Evolutionary conservation across 1,140 invertebrate genomes (phyloP).

Genomic region (Macrobrachium rosenbergii): DNA sequence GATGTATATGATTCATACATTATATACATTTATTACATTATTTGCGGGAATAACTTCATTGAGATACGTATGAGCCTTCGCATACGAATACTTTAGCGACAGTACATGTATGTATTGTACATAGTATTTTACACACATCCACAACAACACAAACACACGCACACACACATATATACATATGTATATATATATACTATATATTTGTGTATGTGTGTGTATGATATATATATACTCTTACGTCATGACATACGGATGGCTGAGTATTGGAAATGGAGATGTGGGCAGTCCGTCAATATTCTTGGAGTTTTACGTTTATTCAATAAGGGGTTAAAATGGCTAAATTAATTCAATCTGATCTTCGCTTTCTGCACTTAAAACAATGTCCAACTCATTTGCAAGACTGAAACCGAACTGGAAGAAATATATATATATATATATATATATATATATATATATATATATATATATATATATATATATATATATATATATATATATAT

Average conservation of each 20-base stretch:
- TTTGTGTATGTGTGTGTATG: too few species aligned
- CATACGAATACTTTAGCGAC: too few species aligned
- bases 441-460: conserved; percentile 17
- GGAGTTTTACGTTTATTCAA: background rate
- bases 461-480: conserved; percentile 19
- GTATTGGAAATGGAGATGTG: too few species aligned
- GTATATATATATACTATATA: too few species aligned
- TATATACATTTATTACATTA: too few species aligned
- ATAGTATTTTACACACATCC: background rate
- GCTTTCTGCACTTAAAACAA: too few species aligned
- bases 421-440: conserved; percentile 18
- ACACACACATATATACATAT: conserved; percentile 1
- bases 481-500: conserved; percentile 26
- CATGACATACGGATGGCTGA: too few species aligned
- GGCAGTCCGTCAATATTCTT: background rate
- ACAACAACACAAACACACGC: conserved; percentile 14
- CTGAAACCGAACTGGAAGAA: background rate
- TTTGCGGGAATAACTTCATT: too few species aligned
- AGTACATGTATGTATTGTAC: background rate
- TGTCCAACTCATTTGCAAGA: background rate
- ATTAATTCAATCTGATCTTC: too few species aligned
- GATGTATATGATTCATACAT: too few species aligned
- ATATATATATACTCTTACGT: too few species aligned
- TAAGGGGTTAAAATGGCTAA: background rate
- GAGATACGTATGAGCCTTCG: too few species aligned